These are phyloP conservation scores for Cataglyphis rosenhaueri DNA, from an alignment of 2,888 invertebrate genomes.

Conservation along the genomic window DNA sequence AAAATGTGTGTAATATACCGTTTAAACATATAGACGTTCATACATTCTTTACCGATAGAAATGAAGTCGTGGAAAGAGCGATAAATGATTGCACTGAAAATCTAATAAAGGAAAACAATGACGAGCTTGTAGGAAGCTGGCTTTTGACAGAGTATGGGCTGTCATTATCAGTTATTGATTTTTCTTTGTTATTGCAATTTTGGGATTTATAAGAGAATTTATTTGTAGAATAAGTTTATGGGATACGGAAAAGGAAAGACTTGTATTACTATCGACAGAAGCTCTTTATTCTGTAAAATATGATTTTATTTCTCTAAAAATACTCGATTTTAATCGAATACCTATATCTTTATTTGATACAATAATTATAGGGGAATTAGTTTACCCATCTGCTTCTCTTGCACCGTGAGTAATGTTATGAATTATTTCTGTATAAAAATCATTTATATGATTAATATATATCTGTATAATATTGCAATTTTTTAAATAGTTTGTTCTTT, in stretches of 20 bases:
- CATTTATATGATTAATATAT: background rate
- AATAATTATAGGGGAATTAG: conserved; percentile 91
- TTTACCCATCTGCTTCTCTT: conserved; percentile 93
- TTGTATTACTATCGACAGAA: conserved; percentile 91
- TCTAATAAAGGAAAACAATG: conserved; percentile 88
- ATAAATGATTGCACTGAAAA: conserved; percentile 90
- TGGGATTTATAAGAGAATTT: background rate
- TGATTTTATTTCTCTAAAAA: conserved; percentile 93
- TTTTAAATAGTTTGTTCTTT: background rate
- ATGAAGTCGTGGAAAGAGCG: conserved; percentile 91
- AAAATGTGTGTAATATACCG: conserved; percentile 72
- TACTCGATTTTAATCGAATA: conserved; percentile 90
- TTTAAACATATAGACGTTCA: conserved; percentile 86
- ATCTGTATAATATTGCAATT: background rate
- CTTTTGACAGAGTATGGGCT: conserved; percentile 92
- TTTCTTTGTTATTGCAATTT: background rate
- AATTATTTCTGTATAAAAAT: background rate
- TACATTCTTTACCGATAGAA: conserved; percentile 91
- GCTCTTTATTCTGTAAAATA: conserved; percentile 92
- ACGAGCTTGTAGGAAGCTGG: conserved; percentile 92
- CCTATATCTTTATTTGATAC: conserved; percentile 90
- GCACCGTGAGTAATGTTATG: conserved; percentile 91
- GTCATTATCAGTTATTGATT: background rate
- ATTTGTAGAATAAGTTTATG: conserved; percentile 92
- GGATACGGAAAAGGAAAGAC: conserved; percentile 94